These are phyloP conservation scores for Nebria brevicollis DNA, from an alignment of 2,888 invertebrate genomes.

Conservation along the genomic window DNA sequence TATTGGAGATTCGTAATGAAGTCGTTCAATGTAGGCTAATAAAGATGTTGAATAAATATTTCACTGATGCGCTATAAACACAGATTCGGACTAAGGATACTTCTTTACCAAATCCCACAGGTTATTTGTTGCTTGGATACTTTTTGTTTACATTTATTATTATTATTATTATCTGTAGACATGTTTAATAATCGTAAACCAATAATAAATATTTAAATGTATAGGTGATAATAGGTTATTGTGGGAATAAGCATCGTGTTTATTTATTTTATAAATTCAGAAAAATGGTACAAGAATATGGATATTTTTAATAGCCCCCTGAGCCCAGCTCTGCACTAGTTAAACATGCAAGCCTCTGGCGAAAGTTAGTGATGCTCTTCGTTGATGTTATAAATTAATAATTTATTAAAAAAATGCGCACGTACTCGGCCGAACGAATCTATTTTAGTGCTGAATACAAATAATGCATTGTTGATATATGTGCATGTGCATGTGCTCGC, in stretches of 20 bases:
- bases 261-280: no score
- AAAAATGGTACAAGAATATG: no score
- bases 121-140: no score
- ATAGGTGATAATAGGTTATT: no score
- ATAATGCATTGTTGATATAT: conserved; percentile 39
- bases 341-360: conserved; percentile 10
- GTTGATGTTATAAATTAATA: conserved; percentile 36
- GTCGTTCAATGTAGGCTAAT: conserved; percentile 15
- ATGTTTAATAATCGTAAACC: no score
- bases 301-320: neutral
- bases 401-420: conserved; percentile 24
- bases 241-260: no score
- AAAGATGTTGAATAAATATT: conserved; percentile 12
- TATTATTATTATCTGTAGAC: no score
- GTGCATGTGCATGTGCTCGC: conserved; percentile 8
- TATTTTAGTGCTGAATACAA: conserved; percentile 41
- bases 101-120: neutral
- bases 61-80: neutral
- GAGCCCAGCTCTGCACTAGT: neutral
- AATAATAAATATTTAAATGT: no score
- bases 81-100: conserved; percentile 12
- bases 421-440: conserved; percentile 31
- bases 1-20: conserved; percentile 25
- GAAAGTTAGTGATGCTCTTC: conserved; percentile 14
- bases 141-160: no score